Base-by-base conservation (phyloP, 2,113 vertebrate genomes). In the Campylorhamphus procurvoides region DNA sequence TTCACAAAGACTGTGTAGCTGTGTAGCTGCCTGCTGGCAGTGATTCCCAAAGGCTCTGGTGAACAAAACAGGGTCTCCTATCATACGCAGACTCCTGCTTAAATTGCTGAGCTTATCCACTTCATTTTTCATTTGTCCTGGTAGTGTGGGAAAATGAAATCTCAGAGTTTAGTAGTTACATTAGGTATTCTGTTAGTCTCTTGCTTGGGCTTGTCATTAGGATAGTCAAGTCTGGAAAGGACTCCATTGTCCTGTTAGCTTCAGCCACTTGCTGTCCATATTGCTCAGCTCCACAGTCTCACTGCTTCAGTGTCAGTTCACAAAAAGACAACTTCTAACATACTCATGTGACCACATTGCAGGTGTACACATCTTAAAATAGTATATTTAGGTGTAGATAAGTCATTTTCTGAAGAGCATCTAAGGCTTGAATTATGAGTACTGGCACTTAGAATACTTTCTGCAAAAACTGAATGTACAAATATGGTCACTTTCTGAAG, bases 251-350 rank as follows among this genome's bases (percentile, higher is more conserved):
- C 33, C 19, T 39, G 47, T 40, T n/a, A 25, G 14, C 22, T 60
- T 66, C n/a, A 35, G 18, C 27, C 14, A 12, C 2, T 0, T 42
- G 15, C 8, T 71, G 10, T 40, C 14, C 22, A 15, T 7, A 8
- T 14, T 66, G 19, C 29, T 58, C 23, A 53, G 1, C 25, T 39
- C 16, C 23, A 37, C 14, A 52, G 12, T 3, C 14, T 40, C 10
- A 20, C 58, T 66, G 10, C 6, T 10, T 71, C 25, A n/a, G 22
- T 39, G 9, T 31, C 35, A 44, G 6, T 44, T 84, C 3, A 15
- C 4, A 62, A 62, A 59, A 64, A 12, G 0, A 74, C 72, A 90
- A 20, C 4, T 60, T 47, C 23, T 44, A 22, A 50, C 8, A 7
- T 31, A 20, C 18, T 64, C 14, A 14, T 3, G 6, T 62, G 24